Conservation (phyloP, 2,888 invertebrate genomes). For the Spatulosminthurus flaviceps region DNA sequence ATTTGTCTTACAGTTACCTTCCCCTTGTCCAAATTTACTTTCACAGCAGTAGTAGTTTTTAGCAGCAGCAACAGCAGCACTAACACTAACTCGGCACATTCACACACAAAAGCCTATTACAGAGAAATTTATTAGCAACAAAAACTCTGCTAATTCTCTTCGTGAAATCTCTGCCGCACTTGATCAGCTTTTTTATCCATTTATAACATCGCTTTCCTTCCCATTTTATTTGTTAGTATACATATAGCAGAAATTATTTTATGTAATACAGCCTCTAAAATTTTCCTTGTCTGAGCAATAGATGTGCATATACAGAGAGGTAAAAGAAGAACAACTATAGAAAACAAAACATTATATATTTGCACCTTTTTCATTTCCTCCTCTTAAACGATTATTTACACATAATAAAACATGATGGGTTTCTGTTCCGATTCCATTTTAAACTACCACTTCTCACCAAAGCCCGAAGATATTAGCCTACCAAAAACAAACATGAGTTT, state of each 20-base stretch:
- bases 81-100: conserved; percentile 18
- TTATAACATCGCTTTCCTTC: neutral
- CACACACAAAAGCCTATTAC: conserved; percentile 6
- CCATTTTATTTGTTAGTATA: neutral
- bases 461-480: neutral
- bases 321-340: neutral
- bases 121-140: conserved; percentile 1
- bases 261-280: neutral
- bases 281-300: neutral
- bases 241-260: neutral
- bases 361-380: neutral
- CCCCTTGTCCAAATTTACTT: neutral
- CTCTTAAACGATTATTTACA: too few relatives aligned
- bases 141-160: conserved; percentile 17
- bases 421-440: too few relatives aligned
- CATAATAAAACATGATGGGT: too few relatives aligned
- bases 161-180: conserved; percentile 1
- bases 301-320: neutral
- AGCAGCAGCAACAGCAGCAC: conserved; percentile 2
- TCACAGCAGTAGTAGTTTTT: conserved; percentile 8
- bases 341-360: neutral
- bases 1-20: neutral
- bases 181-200: neutral
- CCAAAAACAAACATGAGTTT: neutral
- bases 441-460: too few relatives aligned